Evolutionary conservation across 2,888 invertebrate species (phyloP).

Genomic region (Stegana nigrithorax): DNA sequence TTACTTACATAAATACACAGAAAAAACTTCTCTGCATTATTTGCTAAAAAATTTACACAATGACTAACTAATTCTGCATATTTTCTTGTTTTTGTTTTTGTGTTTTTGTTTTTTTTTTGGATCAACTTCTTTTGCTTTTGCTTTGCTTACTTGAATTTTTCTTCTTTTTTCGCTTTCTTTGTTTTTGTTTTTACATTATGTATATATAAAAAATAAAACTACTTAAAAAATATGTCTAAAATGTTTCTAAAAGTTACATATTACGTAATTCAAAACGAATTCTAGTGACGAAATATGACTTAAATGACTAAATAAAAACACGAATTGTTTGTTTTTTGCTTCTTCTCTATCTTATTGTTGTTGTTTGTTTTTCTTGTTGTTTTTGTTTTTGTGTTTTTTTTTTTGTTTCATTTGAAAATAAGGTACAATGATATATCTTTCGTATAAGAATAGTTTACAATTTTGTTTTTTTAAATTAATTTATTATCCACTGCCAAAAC

Average conservation of each 20-base stretch:
- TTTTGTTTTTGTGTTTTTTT: not conserved
- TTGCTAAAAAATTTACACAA: constrained; percentile 17
- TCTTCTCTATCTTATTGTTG: not conserved
- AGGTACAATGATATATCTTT: constrained; percentile 51
- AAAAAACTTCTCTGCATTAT: constrained; percentile 8
- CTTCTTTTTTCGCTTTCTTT: constrained; percentile 22
- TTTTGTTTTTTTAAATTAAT: too few relatives aligned
- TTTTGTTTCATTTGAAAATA: constrained; percentile 43
- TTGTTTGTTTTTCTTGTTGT: not conserved
- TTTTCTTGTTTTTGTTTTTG: constrained; percentile 23
- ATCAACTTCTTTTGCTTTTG: constrained; percentile 31
- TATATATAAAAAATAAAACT: constrained; percentile 45
- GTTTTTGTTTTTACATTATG: not conserved
- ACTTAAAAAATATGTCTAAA: constrained; percentile 40
- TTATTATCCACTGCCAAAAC: too few relatives aligned
- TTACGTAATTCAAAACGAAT: constrained; percentile 3
- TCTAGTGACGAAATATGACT: constrained; percentile 36
- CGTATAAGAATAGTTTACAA: constrained; percentile 15
- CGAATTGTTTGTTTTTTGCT: not conserved
- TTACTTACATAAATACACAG: constrained; percentile 17
- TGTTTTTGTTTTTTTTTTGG: constrained; percentile 26
- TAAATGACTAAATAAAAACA: constrained; percentile 44
- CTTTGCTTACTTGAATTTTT: constrained; percentile 26
- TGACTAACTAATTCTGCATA: constrained; percentile 42
- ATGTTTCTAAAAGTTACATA: not conserved